Percentiles rank a stretch among this genome's conserved stretches.
Evolutionary conservation across 2,888 invertebrate genomes (phyloP).

Genomic region (Melieria omissa): DNA sequence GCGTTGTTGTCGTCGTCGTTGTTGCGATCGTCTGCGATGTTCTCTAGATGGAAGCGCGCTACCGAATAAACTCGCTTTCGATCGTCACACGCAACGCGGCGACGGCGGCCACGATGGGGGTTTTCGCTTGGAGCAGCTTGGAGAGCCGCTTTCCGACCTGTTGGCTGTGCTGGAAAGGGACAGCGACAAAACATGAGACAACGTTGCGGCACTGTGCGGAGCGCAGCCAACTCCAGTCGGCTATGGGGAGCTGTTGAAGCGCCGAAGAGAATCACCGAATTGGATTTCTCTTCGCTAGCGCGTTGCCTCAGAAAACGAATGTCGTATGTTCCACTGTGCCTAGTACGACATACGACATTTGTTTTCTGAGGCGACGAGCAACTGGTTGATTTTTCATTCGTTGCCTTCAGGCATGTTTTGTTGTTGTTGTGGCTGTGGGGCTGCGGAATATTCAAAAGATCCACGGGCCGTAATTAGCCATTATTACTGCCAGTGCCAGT

Average conservation of each 20-base stretch:
- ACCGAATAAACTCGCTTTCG: conserved; percentile 58
- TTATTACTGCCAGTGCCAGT: too few relatives aligned
- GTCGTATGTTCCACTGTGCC: too few relatives aligned
- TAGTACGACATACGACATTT: too few relatives aligned
- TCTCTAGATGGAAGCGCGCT: conserved; percentile 66
- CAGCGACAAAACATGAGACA: conserved; percentile 2
- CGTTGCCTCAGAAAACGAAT: too few relatives aligned
- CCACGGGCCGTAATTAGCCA: too few relatives aligned
- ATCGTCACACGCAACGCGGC: conserved; percentile 36
- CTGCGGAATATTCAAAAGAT: too few relatives aligned
- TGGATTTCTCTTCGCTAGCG: too few relatives aligned
- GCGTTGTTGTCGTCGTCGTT: conserved; percentile 34
- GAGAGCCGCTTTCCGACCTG: conserved; percentile 21
- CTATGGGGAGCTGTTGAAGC: conserved; percentile 16
- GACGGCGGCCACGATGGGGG: conserved; percentile 11
- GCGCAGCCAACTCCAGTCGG: background rate
- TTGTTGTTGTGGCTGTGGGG: too few relatives aligned
- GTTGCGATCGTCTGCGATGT: conserved; percentile 54
- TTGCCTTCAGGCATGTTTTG: too few relatives aligned
- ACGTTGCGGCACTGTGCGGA: background rate
- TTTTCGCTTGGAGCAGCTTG: conserved; percentile 11
- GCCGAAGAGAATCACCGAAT: conserved; percentile 1
- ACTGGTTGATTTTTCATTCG: too few relatives aligned
- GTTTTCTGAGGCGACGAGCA: too few relatives aligned
- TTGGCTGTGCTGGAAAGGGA: conserved; percentile 3